Percentiles rank a stretch among this genome's conserved stretches.
These are phyloP conservation scores for Taeniopygia guttata DNA, from an alignment of 2,797 vertebrate species.

Conservation along the genomic window DNA sequence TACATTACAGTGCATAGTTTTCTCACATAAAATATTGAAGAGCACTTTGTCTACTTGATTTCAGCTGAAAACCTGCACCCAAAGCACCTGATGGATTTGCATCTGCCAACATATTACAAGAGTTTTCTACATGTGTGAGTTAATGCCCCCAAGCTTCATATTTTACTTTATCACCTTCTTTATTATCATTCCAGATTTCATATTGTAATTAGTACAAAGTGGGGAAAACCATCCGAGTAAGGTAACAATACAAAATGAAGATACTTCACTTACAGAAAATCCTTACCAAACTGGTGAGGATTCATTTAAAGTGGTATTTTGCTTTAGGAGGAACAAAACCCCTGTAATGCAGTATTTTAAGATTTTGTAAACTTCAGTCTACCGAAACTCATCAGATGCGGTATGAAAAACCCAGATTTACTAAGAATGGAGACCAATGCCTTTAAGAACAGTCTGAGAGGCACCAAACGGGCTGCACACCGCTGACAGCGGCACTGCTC, in stretches of 20 bases:
- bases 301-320: not conserved
- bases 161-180: not conserved
- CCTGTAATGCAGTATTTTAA: not conserved
- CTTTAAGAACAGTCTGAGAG: not conserved
- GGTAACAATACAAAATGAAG: not conserved
- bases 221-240: not conserved
- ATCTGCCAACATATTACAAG: not conserved
- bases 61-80: not conserved
- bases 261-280: not conserved
- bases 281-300: not conserved
- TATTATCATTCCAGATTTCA: not conserved
- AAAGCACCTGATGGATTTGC: not conserved
- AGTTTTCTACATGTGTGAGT: not conserved
- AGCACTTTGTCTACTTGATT: not conserved
- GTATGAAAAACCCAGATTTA: not conserved
- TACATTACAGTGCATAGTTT: not conserved
- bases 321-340: not conserved
- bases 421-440: not conserved
- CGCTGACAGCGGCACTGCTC: not conserved
- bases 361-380: conserved; percentile 1
- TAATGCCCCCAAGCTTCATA: not conserved
- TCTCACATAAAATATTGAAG: not conserved
- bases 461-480: not conserved
- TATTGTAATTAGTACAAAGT: not conserved
- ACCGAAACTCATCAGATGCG: not conserved